phyloP scores from a whole-genome alignment of 2,888 invertebrate species.

The Adelphocoris suturalis region DNA sequence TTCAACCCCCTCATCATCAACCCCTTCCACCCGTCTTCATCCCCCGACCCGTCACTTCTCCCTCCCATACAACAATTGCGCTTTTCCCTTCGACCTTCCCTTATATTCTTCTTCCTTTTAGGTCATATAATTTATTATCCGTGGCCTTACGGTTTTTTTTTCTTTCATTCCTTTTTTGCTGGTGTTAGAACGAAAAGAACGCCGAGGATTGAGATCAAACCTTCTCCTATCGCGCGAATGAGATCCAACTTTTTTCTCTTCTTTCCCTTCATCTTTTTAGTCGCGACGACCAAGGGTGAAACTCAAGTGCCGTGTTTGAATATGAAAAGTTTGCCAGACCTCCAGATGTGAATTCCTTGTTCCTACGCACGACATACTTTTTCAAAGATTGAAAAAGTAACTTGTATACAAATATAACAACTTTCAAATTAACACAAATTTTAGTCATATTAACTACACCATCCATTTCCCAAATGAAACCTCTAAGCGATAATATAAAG shows the following conservation, averaged over 20 bases:
- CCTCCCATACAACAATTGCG: slow-evolving; percentile 34
- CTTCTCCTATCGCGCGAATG: neutral
- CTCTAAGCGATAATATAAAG: no score
- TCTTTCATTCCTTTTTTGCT: neutral
- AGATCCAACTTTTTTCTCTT: slow-evolving; percentile 26
- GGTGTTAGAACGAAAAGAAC: neutral
- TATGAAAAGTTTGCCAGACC: neutral
- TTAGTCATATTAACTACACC: no score
- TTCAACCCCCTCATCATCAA: slow-evolving; percentile 18
- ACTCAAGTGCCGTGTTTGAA: neutral
- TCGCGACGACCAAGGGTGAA: neutral
- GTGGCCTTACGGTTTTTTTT: neutral
- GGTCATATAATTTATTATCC: slow-evolving; percentile 62
- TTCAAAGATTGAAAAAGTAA: no score
- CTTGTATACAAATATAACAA: no score
- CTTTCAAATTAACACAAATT: no score
- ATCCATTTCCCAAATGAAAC: no score
- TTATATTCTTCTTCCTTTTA: slow-evolving; percentile 34
- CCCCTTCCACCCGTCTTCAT: neutral
- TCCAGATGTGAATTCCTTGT: neutral
- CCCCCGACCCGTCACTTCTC: neutral
- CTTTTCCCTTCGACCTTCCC: slow-evolving; percentile 48
- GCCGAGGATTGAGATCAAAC: slow-evolving; percentile 21
- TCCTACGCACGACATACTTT: neutral
- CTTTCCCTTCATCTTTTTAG: neutral